phyloP scores from a whole-genome alignment of 2,888 invertebrate species.

The Drosophila emarginata region DNA sequence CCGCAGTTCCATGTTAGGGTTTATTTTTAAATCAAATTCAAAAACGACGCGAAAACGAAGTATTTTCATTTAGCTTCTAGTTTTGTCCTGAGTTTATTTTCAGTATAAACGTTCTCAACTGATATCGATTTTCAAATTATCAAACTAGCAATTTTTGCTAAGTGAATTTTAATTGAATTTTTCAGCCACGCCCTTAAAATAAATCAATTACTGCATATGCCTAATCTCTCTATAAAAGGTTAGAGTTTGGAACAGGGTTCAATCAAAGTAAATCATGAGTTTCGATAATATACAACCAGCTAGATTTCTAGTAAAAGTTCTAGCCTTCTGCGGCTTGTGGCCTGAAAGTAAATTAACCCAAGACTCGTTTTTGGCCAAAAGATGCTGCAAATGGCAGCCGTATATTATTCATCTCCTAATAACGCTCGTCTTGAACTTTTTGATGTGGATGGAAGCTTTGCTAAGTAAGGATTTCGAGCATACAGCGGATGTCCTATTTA shows the following conservation, averaged over 20 bases:
- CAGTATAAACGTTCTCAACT: constrained; percentile 36
- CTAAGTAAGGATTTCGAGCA: constrained; percentile 45
- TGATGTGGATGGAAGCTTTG: constrained; percentile 53
- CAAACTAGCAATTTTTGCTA: background rate
- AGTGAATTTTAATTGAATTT: constrained; percentile 54
- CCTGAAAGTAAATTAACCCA: constrained; percentile 5
- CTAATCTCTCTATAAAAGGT: constrained; percentile 43
- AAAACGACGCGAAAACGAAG: constrained; percentile 33
- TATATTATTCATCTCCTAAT: constrained; percentile 24
- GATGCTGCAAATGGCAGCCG: constrained; percentile 18
- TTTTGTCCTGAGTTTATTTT: constrained; percentile 43
- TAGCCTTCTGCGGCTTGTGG: constrained; percentile 37
- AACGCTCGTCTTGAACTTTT: constrained; percentile 25
- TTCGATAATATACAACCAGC: constrained; percentile 42
- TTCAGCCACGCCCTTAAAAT: constrained; percentile 48
- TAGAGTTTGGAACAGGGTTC: background rate
- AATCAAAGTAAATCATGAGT: constrained; percentile 32
- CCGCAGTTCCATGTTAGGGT: constrained; percentile 22
- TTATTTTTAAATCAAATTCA: constrained; percentile 60
- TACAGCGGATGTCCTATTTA: constrained; percentile 40
- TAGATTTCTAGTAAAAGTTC: constrained; percentile 25
- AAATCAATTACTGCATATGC: constrained; percentile 39
- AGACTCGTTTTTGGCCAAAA: background rate
- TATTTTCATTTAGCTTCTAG: constrained; percentile 3
- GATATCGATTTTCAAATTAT: background rate